Base-by-base conservation (phyloP, 2,113 vertebrate genomes). In the Microtus pennsylvanicus region DNA sequence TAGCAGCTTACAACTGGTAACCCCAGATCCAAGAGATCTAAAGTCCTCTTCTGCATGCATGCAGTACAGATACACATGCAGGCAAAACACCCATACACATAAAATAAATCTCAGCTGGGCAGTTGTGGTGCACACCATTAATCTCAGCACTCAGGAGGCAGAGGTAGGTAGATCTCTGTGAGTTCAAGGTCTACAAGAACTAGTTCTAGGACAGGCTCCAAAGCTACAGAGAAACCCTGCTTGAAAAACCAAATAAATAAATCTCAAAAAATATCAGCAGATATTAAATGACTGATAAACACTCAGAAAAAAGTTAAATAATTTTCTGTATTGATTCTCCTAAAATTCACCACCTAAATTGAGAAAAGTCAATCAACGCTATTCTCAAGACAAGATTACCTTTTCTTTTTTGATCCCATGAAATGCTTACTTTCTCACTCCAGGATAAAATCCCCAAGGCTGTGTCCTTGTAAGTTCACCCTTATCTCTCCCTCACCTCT, bases 311-410 rank as follows among this genome's bases (percentile, higher is more conserved):
- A 94, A 17, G 47, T 47, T 45, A 35, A 90, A 85, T 7, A 21
- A 81, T 65, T 63, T 13, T 33, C 22, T 87, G 16, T 85, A 92
- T 77, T 52, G 92, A 76, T 87, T 92, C 38, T 91, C 33, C 65
- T 92, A 93, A 95, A 95, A 77, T 35, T 82, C 55, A 96, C 81
- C 50, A 42, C 22, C 19, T 35, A 87, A 90, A 87, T 72, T 38
- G 35, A 69, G 16, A 45, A 78, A 78, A 35, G 38, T 85, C 76
- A 94, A 63, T 92, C 55, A 95, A 89, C 61, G 89, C 17, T 58
- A 94, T 28, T 70, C 30, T 52, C 33, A 93, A 28, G 52, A 42
- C 65, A 93, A 38, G 13, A 63, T 47, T 58, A 55, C 2, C 30
- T 13, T 38, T 24, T 92, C 19, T 92, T 24, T 92, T 24, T 90